phyloP scores from a whole-genome alignment of 2,113 vertebrate species.

The Dromaius novaehollandiae region DNA sequence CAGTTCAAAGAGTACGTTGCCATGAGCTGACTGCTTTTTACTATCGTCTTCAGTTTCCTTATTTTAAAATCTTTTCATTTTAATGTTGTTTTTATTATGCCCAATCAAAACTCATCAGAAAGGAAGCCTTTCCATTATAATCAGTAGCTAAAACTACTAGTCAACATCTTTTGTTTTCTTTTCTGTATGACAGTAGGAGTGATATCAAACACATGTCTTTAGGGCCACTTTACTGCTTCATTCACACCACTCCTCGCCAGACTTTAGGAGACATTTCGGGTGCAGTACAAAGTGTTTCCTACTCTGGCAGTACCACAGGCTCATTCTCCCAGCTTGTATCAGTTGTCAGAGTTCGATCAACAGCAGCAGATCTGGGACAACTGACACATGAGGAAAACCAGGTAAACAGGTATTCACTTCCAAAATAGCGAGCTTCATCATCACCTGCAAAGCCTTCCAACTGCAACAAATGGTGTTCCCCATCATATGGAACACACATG shows the following conservation, averaged over 20 bases:
- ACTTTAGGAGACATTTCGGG: background rate
- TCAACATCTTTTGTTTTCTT: background rate
- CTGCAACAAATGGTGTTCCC: background rate
- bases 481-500: background rate
- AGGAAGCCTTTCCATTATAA: background rate
- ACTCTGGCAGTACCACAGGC: no score
- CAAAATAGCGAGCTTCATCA: background rate
- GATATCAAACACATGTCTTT: background rate
- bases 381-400: background rate
- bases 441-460: background rate
- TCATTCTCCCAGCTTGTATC: background rate
- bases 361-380: background rate
- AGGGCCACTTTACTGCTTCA: background rate
- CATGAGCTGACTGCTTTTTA: background rate
- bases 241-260: background rate
- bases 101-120: background rate
- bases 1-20: background rate
- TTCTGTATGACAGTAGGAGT: background rate
- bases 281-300: background rate
- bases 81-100: background rate
- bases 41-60: background rate
- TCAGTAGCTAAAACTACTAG: background rate
- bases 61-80: background rate
- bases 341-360: background rate
- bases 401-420: background rate